phyloP scores from a whole-genome alignment of 2,113 vertebrate genomes.

The Psammodynastes pulverulentus region DNA sequence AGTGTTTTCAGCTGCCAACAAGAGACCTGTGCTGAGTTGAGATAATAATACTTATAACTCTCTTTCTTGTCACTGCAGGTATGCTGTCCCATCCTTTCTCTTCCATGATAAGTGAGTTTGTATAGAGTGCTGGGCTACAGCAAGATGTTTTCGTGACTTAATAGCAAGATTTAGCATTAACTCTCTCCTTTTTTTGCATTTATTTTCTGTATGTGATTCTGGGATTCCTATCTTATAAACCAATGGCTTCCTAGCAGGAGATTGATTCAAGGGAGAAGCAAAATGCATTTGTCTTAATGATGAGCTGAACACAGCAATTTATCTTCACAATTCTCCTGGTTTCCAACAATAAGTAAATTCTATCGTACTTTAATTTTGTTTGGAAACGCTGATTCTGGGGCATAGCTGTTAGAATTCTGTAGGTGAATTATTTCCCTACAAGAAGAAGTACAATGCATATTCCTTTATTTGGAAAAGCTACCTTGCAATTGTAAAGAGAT shows the following conservation, averaged over 20 bases:
- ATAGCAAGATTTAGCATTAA: neutral
- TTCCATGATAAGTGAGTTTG: neutral
- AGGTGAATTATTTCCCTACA: neutral
- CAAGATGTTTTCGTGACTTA: neutral
- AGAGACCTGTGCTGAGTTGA: conserved; percentile 31
- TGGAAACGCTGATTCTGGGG: neutral
- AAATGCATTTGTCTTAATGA: neutral
- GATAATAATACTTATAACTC: conserved; percentile 38
- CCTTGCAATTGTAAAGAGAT: neutral
- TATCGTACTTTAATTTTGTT: neutral
- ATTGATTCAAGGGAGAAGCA: neutral
- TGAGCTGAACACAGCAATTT: neutral
- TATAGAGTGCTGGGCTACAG: conserved; percentile 4
- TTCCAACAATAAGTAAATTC: neutral
- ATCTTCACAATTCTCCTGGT: neutral
- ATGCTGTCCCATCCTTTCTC: neutral
- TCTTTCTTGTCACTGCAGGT: conserved; percentile 25
- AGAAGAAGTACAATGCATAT: neutral
- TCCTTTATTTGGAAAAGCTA: neutral
- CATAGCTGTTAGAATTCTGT: neutral
- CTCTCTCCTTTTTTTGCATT: neutral
- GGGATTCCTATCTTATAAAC: neutral
- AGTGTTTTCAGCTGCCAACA: conserved; percentile 46
- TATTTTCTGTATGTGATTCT: neutral
- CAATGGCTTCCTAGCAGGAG: neutral